phyloP scores from a whole-genome alignment of 2,113 vertebrate species.

The Amazona vittata region DNA sequence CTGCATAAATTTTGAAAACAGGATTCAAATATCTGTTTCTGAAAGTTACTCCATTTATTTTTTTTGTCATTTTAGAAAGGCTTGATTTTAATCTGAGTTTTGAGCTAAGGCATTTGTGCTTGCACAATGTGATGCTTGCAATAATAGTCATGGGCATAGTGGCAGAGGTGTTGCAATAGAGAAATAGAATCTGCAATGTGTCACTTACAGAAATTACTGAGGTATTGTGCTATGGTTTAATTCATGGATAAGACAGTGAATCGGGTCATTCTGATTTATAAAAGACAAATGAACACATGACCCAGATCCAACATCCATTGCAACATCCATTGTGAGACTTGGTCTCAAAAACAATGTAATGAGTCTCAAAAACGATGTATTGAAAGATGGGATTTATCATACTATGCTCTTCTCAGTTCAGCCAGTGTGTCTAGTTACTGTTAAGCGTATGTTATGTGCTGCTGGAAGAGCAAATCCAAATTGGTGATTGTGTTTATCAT shows the following conservation, averaged over 20 bases:
- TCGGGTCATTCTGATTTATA: neutral
- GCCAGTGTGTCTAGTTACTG: rapidly evolving
- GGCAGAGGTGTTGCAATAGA: neutral
- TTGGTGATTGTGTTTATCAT: neutral
- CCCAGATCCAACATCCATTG: neutral
- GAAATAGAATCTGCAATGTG: neutral
- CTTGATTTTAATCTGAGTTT: neutral
- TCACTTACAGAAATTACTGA: neutral
- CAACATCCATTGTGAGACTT: neutral
- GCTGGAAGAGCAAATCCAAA: neutral
- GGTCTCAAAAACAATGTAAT: neutral
- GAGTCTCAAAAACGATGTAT: neutral
- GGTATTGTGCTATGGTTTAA: neutral
- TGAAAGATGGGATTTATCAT: neutral
- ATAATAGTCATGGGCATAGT: rapidly evolving
- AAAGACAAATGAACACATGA: neutral
- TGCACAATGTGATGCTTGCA: neutral
- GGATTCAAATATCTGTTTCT: neutral
- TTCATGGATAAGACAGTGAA: neutral
- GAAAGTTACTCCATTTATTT: neutral
- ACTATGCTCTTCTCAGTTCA: neutral
- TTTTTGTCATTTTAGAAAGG: neutral
- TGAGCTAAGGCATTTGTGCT: neutral
- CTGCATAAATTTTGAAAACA: neutral
- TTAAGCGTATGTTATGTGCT: neutral